Conservation (phyloP, 2,888 invertebrate species). For the Cheilosia grossa region DNA sequence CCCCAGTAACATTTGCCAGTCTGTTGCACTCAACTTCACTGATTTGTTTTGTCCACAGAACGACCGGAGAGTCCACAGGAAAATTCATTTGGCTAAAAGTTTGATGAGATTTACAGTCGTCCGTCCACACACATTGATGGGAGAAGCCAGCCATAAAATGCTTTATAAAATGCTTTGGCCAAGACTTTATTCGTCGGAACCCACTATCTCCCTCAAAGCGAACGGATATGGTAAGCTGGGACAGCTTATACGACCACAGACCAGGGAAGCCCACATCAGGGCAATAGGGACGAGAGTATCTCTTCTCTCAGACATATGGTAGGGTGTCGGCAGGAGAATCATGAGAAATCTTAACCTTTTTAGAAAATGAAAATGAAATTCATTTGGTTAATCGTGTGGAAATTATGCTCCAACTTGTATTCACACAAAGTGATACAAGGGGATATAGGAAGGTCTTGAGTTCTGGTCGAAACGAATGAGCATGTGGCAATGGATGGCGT, state of each 20-base stretch:
- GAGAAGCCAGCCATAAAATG: conserved; percentile 51
- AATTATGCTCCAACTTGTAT: conserved; percentile 69
- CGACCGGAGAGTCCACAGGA: conserved; percentile 38
- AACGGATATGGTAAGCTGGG: conserved; percentile 17
- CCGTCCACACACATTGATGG: not conserved
- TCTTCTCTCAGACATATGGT: not conserved
- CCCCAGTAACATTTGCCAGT: conserved; percentile 44
- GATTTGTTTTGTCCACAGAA: conserved; percentile 53
- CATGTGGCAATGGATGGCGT: conserved; percentile 64
- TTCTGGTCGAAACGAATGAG: conserved; percentile 37
- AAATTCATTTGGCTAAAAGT: conserved; percentile 70
- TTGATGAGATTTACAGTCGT: conserved; percentile 69
- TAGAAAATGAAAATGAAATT: conserved; percentile 75
- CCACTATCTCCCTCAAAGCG: conserved; percentile 28
- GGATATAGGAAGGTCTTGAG: not conserved
- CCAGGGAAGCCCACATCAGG: conserved; percentile 7
- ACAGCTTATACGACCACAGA: conserved; percentile 16
- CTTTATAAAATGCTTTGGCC: conserved; percentile 51
- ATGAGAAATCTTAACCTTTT: conserved; percentile 71
- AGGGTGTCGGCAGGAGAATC: not conserved
- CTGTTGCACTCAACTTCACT: conserved; percentile 60
- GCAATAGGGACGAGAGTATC: not conserved
- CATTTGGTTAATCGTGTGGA: conserved; percentile 76
- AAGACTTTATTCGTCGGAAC: conserved; percentile 56
- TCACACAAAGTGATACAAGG: conserved; percentile 16